Base-by-base conservation (phyloP, 2,888 invertebrate genomes). In the Thecophora atra region DNA sequence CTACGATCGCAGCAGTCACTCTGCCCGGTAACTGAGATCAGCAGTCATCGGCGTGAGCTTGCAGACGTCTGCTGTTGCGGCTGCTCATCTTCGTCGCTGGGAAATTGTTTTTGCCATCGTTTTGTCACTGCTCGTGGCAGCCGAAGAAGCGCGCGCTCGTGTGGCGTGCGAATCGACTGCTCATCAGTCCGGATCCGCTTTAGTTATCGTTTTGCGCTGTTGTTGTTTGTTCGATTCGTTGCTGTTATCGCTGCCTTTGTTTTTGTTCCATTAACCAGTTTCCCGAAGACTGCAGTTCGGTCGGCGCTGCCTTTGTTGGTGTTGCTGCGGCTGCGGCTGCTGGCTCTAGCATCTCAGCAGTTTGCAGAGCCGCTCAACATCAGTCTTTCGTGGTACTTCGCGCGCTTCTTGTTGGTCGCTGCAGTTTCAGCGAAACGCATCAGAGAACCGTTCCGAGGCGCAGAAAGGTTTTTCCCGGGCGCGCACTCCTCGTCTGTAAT, bases 321-420 rank as follows among this genome's bases (percentile, higher is more conserved):
- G 76, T 19, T 74, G 51, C 30, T 47, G 51, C 60, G 54, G 30
- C 51, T 71, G 72, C 62, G 72, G 72, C 11, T 75, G 77, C 67
- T 69, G 74, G 73, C 74, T 74, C 73, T 74, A 76, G 76, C 75
- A 76, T 75, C 77, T 77, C 78, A 81, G 80, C 80, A 79, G 80
- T 84, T 83, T 83, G 83, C 84, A 83, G 83, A 84, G 81, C 81
- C 78, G 81, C 79, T 83, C 82, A 82, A 82, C 83, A 75, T 83
- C 83, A 83, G 84, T 83, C 83, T 83, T 83, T 83, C 82, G 83
- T 83, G 82, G 82, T 82, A 83, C 82, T 81, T 83, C 82, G 83
- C 81, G 77, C 77, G 78, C 77, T 78, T 78, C 70, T 54, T 81
- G 83, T 83, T 83, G 82, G 79, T 83, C 47, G 64, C 44, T 56